A percentile compares a stretch with the other conserved stretches of the same genome.
These are phyloP conservation scores for Magallana nippona DNA, from an alignment of 2,888 invertebrate genomes.

Conservation along the genomic window DNA sequence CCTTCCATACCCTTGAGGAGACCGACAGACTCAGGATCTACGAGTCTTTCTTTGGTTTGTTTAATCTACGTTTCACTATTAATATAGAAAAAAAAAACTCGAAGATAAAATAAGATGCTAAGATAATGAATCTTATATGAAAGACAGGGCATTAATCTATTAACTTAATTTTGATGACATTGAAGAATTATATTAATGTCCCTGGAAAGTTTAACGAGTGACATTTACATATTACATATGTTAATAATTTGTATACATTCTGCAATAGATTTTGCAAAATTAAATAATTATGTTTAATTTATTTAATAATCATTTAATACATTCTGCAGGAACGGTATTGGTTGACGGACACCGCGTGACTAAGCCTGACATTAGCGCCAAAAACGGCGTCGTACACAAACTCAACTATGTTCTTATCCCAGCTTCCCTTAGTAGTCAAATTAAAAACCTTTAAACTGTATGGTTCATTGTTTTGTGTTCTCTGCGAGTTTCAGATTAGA, in stretches of 20 bases:
- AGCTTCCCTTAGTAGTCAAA: slow-evolving; percentile 46
- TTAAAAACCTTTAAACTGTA: slow-evolving; percentile 38
- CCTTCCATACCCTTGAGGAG: slow-evolving; percentile 61
- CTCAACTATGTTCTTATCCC: slow-evolving; percentile 61
- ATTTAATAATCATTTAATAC: too few species aligned
- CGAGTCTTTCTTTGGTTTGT: slow-evolving; percentile 54
- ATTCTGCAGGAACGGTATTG: slow-evolving; percentile 47
- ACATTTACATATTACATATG: not conserved
- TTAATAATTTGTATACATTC: too few species aligned
- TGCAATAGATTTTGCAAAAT: too few species aligned
- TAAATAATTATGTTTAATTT: too few species aligned
- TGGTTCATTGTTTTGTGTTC: not conserved
- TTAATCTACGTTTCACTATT: too few species aligned
- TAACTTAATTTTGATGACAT: slow-evolving; percentile 5
- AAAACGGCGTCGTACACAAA: slow-evolving; percentile 61
- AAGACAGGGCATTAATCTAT: not conserved
- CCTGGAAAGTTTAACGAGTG: not conserved
- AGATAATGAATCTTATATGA: not conserved
- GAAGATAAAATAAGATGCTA: too few species aligned
- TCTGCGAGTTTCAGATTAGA: not conserved
- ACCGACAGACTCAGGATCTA: slow-evolving; percentile 57
- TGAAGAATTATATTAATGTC: not conserved
- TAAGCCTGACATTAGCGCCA: slow-evolving; percentile 56
- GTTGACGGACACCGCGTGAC: slow-evolving; percentile 51
- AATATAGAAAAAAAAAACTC: too few species aligned